These are phyloP conservation scores for Malurus melanocephalus DNA, from an alignment of 2,113 vertebrate genomes.

Conservation along the genomic window DNA sequence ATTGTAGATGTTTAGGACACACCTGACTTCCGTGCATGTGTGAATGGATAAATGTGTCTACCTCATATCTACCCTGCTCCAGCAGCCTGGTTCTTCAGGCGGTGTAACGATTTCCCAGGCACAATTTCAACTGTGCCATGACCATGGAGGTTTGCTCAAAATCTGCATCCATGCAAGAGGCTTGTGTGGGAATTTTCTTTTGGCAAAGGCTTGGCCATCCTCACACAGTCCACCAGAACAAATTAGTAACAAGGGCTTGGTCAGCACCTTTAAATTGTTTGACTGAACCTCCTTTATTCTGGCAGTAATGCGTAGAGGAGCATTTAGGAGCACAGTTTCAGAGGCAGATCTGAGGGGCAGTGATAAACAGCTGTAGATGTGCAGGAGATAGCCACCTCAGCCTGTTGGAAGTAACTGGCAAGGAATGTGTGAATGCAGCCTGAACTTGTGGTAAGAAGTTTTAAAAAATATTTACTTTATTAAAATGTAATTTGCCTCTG, in stretches of 20 bases:
- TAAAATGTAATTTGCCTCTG: background rate
- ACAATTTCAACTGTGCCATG: background rate
- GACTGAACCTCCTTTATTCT: background rate
- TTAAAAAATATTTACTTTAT: background rate
- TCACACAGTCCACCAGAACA: background rate
- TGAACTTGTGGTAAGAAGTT: background rate
- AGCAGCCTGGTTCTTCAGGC: background rate
- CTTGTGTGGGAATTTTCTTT: background rate
- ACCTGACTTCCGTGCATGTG: background rate
- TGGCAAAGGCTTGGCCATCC: background rate
- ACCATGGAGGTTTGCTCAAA: background rate
- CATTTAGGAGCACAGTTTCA: background rate
- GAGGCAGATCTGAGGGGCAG: background rate
- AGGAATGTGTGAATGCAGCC: background rate
- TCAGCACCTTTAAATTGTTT: background rate
- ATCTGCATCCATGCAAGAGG: background rate
- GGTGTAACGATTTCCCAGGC: background rate
- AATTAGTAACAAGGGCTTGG: background rate
- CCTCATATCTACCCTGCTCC: background rate
- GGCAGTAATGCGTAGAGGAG: background rate
- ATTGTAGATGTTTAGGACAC: background rate
- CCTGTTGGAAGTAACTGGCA: background rate
- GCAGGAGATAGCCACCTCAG: background rate
- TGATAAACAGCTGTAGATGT: background rate
- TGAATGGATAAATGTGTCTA: background rate